A percentile compares a stretch with the other conserved stretches of the same genome.
Evolutionary conservation across 1,140 invertebrate genomes (phyloP).

Genomic region (Fopius arisanus): DNA sequence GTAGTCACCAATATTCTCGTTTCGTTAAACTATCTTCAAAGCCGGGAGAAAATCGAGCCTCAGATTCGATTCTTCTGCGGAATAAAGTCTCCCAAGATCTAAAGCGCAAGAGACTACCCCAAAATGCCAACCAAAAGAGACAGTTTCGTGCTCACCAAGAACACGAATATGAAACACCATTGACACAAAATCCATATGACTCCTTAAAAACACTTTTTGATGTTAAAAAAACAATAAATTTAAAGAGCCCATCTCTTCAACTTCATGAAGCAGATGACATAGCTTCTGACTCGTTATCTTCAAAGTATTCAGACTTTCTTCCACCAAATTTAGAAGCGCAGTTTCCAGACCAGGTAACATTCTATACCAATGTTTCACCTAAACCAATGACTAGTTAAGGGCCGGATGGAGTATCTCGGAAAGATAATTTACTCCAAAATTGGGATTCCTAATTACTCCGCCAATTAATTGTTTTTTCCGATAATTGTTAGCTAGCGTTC

Average conservation of each 20-base stretch:
- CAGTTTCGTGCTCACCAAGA: neutral
- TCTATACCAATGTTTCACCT: neutral
- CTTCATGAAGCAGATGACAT: neutral
- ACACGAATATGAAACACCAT: neutral
- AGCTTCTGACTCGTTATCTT: neutral
- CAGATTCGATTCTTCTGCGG: neutral
- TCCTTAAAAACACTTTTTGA: neutral
- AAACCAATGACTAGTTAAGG: neutral
- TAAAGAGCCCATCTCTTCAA: neutral
- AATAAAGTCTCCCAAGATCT: neutral
- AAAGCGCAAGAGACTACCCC: neutral
- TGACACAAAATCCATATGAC: neutral
- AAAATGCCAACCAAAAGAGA: neutral
- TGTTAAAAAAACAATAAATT: neutral
- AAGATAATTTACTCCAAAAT: no score
- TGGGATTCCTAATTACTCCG: no score
- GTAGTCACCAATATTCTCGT: neutral
- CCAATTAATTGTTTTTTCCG: no score
- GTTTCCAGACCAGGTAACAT: neutral
- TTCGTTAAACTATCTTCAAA: neutral
- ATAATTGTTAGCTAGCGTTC: no score
- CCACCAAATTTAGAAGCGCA: neutral
- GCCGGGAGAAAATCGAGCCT: neutral
- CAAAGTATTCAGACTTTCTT: neutral
- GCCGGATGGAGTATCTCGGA: no score